Conservation (phyloP, 2,888 invertebrate genomes). For the Tetragonisca angustula region DNA sequence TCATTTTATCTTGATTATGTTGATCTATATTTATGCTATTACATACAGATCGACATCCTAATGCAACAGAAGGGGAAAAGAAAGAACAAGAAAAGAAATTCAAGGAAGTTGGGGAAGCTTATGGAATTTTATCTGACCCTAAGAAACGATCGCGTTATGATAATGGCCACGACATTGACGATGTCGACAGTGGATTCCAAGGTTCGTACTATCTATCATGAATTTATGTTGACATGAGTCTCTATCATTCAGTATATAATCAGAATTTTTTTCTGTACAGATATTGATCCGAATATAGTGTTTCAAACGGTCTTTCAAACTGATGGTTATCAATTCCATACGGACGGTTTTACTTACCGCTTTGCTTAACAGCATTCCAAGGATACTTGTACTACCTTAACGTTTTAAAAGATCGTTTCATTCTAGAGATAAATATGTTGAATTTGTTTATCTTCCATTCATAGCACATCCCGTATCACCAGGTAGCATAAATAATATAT, state of each 20-base stretch:
- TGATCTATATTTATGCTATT: not conserved
- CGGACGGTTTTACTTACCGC: slow-evolving; percentile 32
- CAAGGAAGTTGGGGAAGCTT: slow-evolving; percentile 98
- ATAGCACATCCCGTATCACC: slow-evolving; percentile 28
- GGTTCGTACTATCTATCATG: slow-evolving; percentile 22
- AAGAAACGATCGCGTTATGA: slow-evolving; percentile 96
- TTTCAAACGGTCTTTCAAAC: slow-evolving; percentile 54
- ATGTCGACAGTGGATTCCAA: slow-evolving; percentile 85
- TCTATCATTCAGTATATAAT: not conserved
- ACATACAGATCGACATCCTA: slow-evolving; percentile 92
- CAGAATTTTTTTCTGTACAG: slow-evolving; percentile 25
- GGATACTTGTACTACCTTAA: slow-evolving; percentile 23
- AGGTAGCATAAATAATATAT: slow-evolving; percentile 30
- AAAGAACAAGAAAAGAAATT: slow-evolving; percentile 97
- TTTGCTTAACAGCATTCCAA: slow-evolving; percentile 59
- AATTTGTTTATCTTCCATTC: slow-evolving; percentile 37
- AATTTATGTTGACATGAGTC: not conserved
- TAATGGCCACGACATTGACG: slow-evolving; percentile 95
- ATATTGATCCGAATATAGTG: slow-evolving; percentile 51
- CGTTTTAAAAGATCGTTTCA: slow-evolving; percentile 39
- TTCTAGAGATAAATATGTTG: slow-evolving; percentile 45
- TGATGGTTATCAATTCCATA: slow-evolving; percentile 26
- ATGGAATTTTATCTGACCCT: slow-evolving; percentile 94
- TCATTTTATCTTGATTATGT: not conserved
- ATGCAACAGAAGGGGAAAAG: slow-evolving; percentile 92